These are phyloP conservation scores for Staurois parvus DNA, from an alignment of 2,797 vertebrate species.

Conservation along the genomic window DNA sequence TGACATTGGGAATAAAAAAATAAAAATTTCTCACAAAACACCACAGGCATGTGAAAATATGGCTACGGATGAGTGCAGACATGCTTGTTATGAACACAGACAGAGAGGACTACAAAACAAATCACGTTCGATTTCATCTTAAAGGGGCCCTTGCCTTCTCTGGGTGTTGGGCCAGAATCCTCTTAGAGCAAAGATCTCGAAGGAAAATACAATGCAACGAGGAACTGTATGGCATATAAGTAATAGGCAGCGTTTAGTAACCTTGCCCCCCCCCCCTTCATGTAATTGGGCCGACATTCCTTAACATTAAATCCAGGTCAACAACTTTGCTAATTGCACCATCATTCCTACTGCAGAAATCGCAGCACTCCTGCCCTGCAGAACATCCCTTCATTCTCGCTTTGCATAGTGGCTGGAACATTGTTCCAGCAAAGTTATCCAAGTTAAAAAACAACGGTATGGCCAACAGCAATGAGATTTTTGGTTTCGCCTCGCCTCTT, in stretches of 20 bases:
- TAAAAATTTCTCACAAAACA: constrained; percentile 16
- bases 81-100: constrained; percentile 8
- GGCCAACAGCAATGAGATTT: too few species aligned
- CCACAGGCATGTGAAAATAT: neutral
- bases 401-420: too few species aligned
- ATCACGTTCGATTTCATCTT: neutral
- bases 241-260: neutral
- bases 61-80: constrained; percentile 14
- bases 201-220: neutral
- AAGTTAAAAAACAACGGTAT: too few species aligned
- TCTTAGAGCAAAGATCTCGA: too few species aligned
- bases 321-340: constrained; percentile 42
- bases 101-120: neutral
- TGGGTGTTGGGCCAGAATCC: neutral
- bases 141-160: neutral
- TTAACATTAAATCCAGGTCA: constrained; percentile 52
- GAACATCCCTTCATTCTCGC: neutral
- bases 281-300: constrained; percentile 53
- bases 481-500: too few species aligned
- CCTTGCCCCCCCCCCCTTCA: neutral
- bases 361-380: neutral
- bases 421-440: too few species aligned
- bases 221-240: neutral
- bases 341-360: neutral
- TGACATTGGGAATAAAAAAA: neutral